These are phyloP conservation scores for Drosophila bocqueti DNA, from an alignment of 1,140 invertebrate species.

Conservation along the genomic window DNA sequence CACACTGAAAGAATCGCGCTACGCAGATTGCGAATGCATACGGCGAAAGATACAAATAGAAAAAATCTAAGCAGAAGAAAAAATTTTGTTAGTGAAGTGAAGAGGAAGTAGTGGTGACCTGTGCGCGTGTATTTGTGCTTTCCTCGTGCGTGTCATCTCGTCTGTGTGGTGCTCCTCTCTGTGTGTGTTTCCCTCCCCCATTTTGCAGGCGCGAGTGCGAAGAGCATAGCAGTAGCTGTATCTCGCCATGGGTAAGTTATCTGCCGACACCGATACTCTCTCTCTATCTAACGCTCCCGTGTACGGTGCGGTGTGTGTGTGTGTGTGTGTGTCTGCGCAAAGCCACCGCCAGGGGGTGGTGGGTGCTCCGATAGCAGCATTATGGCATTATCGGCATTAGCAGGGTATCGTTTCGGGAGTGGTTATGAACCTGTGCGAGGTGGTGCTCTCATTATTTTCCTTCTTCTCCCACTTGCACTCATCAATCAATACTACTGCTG, in stretches of 20 bases:
- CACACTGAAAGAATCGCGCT: constrained; percentile 35
- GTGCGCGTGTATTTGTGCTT: constrained; percentile 77
- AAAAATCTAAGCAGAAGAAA: constrained; percentile 73
- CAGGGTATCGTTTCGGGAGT: constrained; percentile 49
- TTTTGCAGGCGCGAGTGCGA: constrained; percentile 75
- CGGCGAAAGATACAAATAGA: constrained; percentile 78
- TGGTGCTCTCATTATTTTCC: constrained; percentile 28
- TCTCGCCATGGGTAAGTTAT: constrained; percentile 78
- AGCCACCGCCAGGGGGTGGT: constrained; percentile 71
- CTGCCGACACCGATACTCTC: constrained; percentile 65
- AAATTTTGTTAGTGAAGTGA: constrained; percentile 78
- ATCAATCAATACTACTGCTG: constrained; percentile 66
- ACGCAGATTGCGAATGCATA: constrained; percentile 79
- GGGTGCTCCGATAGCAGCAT: constrained; percentile 46
- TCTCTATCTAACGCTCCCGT: constrained; percentile 35
- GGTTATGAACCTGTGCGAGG: constrained; percentile 36
- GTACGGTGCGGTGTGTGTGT: constrained; percentile 46
- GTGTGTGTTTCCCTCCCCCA: constrained; percentile 74
- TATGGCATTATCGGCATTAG: constrained; percentile 74
- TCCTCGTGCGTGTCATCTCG: constrained; percentile 57
- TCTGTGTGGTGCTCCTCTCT: constrained; percentile 33
- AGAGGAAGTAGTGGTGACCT: constrained; percentile 79
- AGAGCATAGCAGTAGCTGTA: constrained; percentile 75
- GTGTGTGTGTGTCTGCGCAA: constrained; percentile 73
- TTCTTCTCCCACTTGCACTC: constrained; percentile 23